These are phyloP conservation scores for Neodontobutis hainanensis DNA, from an alignment of 2,113 vertebrate genomes.

Conservation along the genomic window DNA sequence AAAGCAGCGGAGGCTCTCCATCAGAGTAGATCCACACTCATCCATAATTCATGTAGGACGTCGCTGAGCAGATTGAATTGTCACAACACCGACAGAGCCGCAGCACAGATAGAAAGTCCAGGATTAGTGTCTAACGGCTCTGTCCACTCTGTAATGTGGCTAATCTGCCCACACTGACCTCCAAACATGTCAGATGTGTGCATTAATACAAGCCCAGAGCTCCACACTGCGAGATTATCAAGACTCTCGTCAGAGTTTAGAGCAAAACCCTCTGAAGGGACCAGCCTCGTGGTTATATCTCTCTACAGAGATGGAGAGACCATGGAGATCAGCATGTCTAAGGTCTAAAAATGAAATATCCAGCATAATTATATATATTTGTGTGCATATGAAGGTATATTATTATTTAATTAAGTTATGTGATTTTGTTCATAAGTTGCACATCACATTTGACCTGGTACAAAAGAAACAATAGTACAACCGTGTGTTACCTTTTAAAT, in stretches of 20 bases:
- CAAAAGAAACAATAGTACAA: too few species aligned
- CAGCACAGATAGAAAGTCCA: constrained; percentile 20
- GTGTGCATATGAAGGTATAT: too few species aligned
- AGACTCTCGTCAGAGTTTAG: not conserved
- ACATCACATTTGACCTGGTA: too few species aligned
- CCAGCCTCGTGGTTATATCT: too few species aligned
- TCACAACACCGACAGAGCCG: constrained; percentile 41
- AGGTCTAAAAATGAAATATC: too few species aligned
- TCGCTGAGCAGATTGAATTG: constrained; percentile 64
- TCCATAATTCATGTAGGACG: constrained; percentile 64
- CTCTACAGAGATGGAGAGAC: too few species aligned
- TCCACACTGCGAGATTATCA: not conserved
- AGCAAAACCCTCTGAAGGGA: not conserved
- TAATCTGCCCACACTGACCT: constrained; percentile 22
- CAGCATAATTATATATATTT: too few species aligned
- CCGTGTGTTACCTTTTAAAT: too few species aligned
- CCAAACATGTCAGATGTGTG: not conserved
- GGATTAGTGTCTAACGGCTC: constrained; percentile 27
- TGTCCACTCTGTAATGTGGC: not conserved
- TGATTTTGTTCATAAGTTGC: too few species aligned
- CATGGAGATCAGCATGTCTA: too few species aligned
- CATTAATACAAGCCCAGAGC: not conserved
- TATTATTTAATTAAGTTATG: too few species aligned
- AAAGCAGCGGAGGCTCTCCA: constrained; percentile 30
- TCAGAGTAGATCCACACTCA: constrained; percentile 57